Percentiles rank a stretch among this genome's conserved stretches.
These are phyloP conservation scores for Hirtodrosophila duncani DNA, from an alignment of 2,888 invertebrate genomes.

Conservation along the genomic window DNA sequence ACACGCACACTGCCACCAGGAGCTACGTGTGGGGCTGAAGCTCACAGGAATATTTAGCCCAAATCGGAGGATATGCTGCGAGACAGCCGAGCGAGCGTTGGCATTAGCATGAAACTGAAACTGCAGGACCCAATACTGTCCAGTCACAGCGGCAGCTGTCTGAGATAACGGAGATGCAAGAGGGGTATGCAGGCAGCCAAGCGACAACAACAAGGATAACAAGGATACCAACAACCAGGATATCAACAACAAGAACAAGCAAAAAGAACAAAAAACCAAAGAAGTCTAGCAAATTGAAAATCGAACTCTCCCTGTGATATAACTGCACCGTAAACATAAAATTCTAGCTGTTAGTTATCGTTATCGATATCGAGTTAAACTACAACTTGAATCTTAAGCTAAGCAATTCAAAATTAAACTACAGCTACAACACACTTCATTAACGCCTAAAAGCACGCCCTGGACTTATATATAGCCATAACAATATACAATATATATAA, in stretches of 20 bases:
- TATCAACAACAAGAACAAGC: conserved; percentile 15
- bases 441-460: background rate
- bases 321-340: conserved; percentile 71
- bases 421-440: background rate
- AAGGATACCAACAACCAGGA: conserved; percentile 7
- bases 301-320: conserved; percentile 73
- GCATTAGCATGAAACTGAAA: conserved; percentile 18
- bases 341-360: conserved; percentile 60
- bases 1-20: conserved; percentile 31
- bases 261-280: conserved; percentile 19
- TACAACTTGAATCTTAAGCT: conserved; percentile 41
- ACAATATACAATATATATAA: conserved; percentile 11
- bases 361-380: conserved; percentile 52
- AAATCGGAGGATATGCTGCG: too few species aligned
- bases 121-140: conserved; percentile 26
- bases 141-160: conserved; percentile 46
- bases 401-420: conserved; percentile 20
- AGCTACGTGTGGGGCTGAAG: conserved; percentile 26
- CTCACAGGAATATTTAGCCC: conserved; percentile 53
- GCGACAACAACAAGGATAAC: conserved; percentile 9
- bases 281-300: conserved; percentile 40
- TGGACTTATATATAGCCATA: conserved; percentile 5
- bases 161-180: conserved; percentile 35
- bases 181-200: conserved; percentile 13
- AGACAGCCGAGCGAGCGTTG: conserved; percentile 31